Base-by-base conservation (phyloP, 2,888 invertebrate genomes). In the Thalpophila matura region DNA sequence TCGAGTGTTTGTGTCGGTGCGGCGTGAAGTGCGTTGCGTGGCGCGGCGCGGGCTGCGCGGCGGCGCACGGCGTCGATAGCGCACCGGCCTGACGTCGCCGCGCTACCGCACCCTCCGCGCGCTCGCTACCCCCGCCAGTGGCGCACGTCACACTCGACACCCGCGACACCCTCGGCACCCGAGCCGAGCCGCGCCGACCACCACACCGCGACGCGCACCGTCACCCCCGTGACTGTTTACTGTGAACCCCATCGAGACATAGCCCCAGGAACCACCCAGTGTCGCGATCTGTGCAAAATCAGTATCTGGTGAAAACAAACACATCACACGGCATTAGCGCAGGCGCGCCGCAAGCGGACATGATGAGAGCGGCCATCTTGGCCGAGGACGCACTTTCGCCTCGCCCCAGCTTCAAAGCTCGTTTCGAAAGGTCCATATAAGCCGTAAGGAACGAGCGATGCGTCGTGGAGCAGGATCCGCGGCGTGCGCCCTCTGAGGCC, bases 361-460 rank as follows among this genome's bases (percentile, higher is more conserved):
- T 91, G 92, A 92, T 89, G 91, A 92, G 81, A 91, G 91, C 94
- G 92, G 94, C 94, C 94, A 94, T 95, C 91, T 94, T 94, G 93
- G 89, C 83, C 80, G 93, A 91, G 88, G 91, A 92, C 92, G 90
- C 91, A 91, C 86, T 93, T 90, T 93, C 91, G 92, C 93, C 94
- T 94, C 94, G 94, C 94, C 94, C 93, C 86, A 91, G 93, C 90
- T 84, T 89, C 88, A 78, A 87, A 91, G 84, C 83, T 86, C 91
- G 85, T 91, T 88, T 83, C 74, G 81, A 79, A 86, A 83, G 84
- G 80, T 84, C 82, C 72, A 84, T 87, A 76, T 73, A 84, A 83
- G 80, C 67, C 68, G 62, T 74, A 72, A 77, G 68, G 74, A 81
- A 79, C 82, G 75, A 80, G 84, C 74, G 86, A 95, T 92, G 93